These are phyloP conservation scores for Rotaria macrura DNA, from an alignment of 2,888 invertebrate genomes.

Conservation along the genomic window DNA sequence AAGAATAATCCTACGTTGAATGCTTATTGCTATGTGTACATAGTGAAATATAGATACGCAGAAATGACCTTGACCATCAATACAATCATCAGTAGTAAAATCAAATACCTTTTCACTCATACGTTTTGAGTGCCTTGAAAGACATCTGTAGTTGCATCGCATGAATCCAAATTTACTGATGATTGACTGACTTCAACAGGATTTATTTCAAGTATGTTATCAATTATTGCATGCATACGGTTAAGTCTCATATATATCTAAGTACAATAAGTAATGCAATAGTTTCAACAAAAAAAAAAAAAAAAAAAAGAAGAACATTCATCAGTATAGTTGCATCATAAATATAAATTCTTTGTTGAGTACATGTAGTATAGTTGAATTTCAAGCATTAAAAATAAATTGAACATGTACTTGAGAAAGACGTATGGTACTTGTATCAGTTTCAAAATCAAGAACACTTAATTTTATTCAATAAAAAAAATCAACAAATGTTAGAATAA, in stretches of 20 bases:
- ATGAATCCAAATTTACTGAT: not conserved
- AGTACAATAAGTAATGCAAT: too few relatives aligned
- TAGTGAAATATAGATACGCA: not conserved
- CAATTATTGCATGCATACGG: not conserved
- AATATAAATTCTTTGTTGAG: not conserved
- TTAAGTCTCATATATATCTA: not conserved
- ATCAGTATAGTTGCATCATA: not conserved
- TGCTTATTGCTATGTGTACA: not conserved
- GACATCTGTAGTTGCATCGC: not conserved
- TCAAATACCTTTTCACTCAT: not conserved
- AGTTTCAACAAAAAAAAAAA: too few relatives aligned
- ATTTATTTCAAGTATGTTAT: not conserved
- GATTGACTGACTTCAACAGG: not conserved
- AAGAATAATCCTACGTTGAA: not conserved
- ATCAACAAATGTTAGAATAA: not conserved
- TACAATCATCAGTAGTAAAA: not conserved
- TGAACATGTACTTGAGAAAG: not conserved
- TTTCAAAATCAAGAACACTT: not conserved
- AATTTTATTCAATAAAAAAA: not conserved
- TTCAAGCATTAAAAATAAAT: not conserved
- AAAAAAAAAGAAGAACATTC: not conserved
- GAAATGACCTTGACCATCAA: not conserved
- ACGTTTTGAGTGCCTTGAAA: not conserved
- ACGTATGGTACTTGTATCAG: not conserved
- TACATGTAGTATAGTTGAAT: not conserved